A percentile compares a stretch with the other conserved stretches of the same genome.
Conservation (phyloP, 2,113 vertebrate species). For the Pomatostomus ruficeps region DNA sequence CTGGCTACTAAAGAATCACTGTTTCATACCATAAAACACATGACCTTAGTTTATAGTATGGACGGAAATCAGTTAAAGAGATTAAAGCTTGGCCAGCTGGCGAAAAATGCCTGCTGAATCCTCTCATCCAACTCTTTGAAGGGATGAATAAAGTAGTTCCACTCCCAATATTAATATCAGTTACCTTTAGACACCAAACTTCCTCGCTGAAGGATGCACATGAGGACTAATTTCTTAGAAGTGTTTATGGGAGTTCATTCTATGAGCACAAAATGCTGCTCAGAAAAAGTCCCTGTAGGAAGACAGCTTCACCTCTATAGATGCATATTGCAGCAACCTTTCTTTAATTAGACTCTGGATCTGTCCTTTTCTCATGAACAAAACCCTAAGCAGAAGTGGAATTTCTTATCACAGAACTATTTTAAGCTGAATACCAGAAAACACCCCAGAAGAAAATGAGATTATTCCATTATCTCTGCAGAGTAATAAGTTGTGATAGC, state of each 20-base stretch:
- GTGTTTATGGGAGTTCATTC: neutral
- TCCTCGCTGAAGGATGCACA: neutral
- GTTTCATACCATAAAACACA: neutral
- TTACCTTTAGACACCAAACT: neutral
- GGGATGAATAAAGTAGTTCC: neutral
- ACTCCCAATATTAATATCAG: neutral
- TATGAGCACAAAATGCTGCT: neutral
- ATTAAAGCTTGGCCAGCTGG: neutral
- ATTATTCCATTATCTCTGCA: neutral
- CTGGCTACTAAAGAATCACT: neutral
- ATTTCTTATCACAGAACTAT: neutral
- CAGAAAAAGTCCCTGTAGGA: neutral
- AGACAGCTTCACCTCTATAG: neutral
- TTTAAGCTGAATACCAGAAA: neutral
- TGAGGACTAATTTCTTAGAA: neutral
- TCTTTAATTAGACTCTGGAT: neutral
- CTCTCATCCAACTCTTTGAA: neutral
- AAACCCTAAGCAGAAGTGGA: neutral
- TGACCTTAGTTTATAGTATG: neutral
- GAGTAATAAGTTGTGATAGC: neutral
- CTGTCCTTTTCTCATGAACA: neutral
- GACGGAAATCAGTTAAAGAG: neutral
- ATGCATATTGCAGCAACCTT: neutral
- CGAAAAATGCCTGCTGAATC: neutral
- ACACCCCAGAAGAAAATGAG: neutral